phyloP scores from a whole-genome alignment of 1,140 invertebrate genomes.

The Drosophila kurseongensis region DNA sequence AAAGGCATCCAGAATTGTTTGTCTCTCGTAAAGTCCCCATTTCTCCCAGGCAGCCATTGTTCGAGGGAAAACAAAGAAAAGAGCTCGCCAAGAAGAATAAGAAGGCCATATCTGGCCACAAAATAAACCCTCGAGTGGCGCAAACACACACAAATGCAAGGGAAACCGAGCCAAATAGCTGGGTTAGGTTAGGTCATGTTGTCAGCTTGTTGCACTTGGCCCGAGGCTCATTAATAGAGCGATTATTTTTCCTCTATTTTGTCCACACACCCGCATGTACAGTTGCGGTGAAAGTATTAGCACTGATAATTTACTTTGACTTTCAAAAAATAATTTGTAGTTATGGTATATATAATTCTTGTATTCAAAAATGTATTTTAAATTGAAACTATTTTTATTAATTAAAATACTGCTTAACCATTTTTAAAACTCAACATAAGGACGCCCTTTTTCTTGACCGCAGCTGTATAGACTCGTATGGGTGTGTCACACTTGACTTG shows the following conservation, averaged over 20 bases:
- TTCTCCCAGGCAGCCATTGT: conserved; percentile 13
- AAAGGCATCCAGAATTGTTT: conserved; percentile 19
- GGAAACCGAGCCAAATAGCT: conserved; percentile 42
- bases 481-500: conserved; percentile 52
- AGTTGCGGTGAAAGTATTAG: neutral
- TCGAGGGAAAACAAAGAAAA: conserved; percentile 21
- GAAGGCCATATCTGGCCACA: conserved; percentile 24
- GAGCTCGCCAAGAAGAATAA: conserved; percentile 5
- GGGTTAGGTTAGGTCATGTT: conserved; percentile 72
- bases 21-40: conserved; percentile 5
- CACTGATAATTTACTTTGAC: neutral
- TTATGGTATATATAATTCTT: too few relatives aligned
- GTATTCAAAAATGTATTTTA: neutral
- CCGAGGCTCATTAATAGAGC: conserved; percentile 78
- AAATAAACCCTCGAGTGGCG: conserved; percentile 36
- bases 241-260: conserved; percentile 66
- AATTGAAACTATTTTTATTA: neutral
- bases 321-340: too few relatives aligned
- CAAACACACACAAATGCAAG: conserved; percentile 8
- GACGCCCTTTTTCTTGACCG: conserved; percentile 1
- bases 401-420: neutral
- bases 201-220: conserved; percentile 83
- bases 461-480: conserved; percentile 8
- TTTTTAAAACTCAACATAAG: too few relatives aligned
- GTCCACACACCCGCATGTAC: conserved; percentile 36